Evolutionary conservation across 2,797 vertebrate genomes (phyloP).

Genomic region (Coregonus suidteri): DNA sequence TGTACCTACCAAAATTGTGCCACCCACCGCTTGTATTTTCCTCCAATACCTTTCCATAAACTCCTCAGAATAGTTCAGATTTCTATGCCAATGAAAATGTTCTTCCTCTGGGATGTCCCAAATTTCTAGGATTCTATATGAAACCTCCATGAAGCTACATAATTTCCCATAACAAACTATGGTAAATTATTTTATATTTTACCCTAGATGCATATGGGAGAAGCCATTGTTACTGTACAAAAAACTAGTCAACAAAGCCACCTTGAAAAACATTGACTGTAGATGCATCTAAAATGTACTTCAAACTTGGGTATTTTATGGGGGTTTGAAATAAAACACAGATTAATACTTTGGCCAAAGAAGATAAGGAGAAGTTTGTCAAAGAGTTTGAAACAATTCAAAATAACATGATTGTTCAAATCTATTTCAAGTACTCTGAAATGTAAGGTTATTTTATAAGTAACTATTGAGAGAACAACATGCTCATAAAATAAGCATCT

Average conservation of each 20-base stretch:
- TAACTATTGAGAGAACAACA: neutral
- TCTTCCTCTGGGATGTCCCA: neutral
- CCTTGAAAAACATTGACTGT: neutral
- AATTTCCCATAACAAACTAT: neutral
- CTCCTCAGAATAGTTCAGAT: neutral
- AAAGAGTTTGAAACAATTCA: too few relatives aligned
- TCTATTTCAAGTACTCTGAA: neutral
- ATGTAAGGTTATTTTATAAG: neutral
- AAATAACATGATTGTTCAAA: neutral
- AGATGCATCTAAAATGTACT: neutral
- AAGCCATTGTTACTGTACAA: neutral
- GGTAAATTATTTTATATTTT: neutral
- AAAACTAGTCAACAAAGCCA: neutral
- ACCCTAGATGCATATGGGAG: neutral
- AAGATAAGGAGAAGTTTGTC: neutral
- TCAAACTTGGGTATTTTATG: neutral
- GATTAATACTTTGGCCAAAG: neutral
- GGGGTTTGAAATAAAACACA: neutral
- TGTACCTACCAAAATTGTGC: neutral
- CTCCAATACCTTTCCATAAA: too few relatives aligned
- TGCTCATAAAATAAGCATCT: neutral
- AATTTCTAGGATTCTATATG: constrained; percentile 1
- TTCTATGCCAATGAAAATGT: neutral
- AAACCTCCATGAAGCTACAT: neutral
- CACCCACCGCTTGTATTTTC: neutral